Conservation (phyloP, 2,113 vertebrate species). For the Hystrix cristata region DNA sequence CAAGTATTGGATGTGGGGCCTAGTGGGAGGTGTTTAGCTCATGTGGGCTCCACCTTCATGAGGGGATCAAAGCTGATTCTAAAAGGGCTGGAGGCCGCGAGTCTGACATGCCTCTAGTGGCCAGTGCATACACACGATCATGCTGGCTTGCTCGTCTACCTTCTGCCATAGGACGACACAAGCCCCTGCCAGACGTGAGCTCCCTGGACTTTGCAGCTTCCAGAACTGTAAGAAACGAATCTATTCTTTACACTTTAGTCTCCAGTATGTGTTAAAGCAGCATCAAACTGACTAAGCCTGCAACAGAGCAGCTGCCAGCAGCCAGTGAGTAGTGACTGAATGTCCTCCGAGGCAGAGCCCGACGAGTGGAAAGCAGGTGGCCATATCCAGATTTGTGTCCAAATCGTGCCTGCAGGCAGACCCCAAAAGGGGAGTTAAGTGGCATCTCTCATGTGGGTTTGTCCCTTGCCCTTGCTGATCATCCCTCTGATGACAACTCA, state of each 20-base stretch:
- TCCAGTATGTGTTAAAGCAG: background rate
- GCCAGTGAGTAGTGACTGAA: background rate
- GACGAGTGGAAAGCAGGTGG: background rate
- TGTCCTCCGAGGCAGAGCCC: background rate
- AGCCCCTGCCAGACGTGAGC: background rate
- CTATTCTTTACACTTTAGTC: background rate
- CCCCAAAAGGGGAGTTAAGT: background rate
- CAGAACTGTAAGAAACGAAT: background rate
- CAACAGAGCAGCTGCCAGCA: background rate
- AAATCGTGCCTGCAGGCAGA: background rate
- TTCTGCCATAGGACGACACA: background rate
- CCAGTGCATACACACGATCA: background rate
- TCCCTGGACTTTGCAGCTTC: background rate
- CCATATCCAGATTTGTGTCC: background rate
- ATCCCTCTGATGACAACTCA: background rate
- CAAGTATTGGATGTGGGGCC: background rate
- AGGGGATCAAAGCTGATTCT: background rate
- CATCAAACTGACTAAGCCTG: background rate
- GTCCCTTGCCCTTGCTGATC: background rate
- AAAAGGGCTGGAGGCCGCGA: background rate
- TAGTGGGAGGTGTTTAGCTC: background rate
- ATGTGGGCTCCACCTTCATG: background rate
- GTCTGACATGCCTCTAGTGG: background rate
- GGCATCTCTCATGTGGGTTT: background rate
- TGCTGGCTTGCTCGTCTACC: background rate